Conservation (phyloP, 1,140 invertebrate genomes). For the Acromyrmex charruanus region DNA sequence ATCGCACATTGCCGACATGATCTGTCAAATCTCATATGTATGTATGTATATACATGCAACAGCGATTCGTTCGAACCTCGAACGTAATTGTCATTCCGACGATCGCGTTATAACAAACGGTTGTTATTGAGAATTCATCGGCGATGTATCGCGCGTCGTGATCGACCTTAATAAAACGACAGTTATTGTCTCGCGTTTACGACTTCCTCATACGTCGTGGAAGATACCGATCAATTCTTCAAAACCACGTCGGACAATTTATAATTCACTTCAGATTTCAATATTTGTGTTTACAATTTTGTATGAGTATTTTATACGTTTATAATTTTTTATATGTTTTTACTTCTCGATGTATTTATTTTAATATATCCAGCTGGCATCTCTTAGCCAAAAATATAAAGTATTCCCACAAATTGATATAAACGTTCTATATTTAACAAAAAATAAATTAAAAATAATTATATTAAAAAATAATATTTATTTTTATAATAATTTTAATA, state of each 20-base stretch:
- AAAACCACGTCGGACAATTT: not conserved
- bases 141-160: slow-evolving; percentile 1
- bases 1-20: not conserved
- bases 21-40: not conserved
- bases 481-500: too few relatives aligned
- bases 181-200: slow-evolving; percentile 3
- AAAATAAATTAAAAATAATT: too few relatives aligned
- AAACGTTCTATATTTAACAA: too few relatives aligned
- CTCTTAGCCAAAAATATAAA: too few relatives aligned
- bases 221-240: not conserved
- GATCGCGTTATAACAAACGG: not conserved
- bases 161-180: slow-evolving; percentile 34
- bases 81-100: not conserved
- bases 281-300: not conserved
- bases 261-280: not conserved
- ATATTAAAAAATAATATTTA: too few relatives aligned
- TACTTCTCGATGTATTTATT: too few relatives aligned
- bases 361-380: too few relatives aligned
- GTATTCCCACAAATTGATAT: too few relatives aligned
- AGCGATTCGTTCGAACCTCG: not conserved
- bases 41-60: not conserved
- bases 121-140: slow-evolving; percentile 11
- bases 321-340: too few relatives aligned
- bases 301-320: too few relatives aligned
- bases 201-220: slow-evolving; percentile 21